A percentile compares a stretch with the other conserved stretches of the same genome.
Evolutionary conservation across 1,140 invertebrate species (phyloP).

Genomic region (Drosophila kikkawai): DNA sequence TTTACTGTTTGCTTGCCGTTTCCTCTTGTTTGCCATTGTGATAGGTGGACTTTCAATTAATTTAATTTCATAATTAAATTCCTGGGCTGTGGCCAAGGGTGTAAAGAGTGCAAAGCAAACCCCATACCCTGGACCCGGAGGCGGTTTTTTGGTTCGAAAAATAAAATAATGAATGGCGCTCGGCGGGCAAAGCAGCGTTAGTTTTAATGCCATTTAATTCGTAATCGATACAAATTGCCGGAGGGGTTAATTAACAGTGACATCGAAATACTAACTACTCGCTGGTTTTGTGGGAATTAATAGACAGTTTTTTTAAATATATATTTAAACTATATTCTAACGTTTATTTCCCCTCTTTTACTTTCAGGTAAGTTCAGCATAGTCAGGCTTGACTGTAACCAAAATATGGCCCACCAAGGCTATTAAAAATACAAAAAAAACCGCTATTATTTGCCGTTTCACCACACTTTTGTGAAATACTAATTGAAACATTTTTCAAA

Average conservation of each 20-base stretch:
- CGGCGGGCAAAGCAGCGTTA: not conserved
- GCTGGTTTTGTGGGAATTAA: not conserved
- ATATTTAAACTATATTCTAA: not conserved
- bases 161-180: slow-evolving; percentile 12
- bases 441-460: not conserved
- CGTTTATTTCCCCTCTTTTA: not conserved
- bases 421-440: not conserved
- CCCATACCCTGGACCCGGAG: not conserved
- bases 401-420: not conserved
- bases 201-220: slow-evolving; percentile 51
- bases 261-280: not conserved
- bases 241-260: slow-evolving; percentile 53
- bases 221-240: slow-evolving; percentile 35
- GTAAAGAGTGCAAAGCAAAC: slow-evolving; percentile 39
- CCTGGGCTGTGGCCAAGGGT: slow-evolving; percentile 4
- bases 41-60: slow-evolving; percentile 60
- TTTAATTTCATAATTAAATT: slow-evolving; percentile 74
- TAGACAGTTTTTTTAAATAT: not conserved
- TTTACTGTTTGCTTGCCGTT: slow-evolving; percentile 55
- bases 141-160: not conserved
- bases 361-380: slow-evolving; percentile 4
- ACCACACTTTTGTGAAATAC: not conserved
- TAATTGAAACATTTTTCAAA: slow-evolving; percentile 12
- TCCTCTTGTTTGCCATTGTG: slow-evolving; percentile 32
- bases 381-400: slow-evolving; percentile 2